Base-by-base conservation (phyloP, 2,888 invertebrate genomes). In the Clanis bilineata region DNA sequence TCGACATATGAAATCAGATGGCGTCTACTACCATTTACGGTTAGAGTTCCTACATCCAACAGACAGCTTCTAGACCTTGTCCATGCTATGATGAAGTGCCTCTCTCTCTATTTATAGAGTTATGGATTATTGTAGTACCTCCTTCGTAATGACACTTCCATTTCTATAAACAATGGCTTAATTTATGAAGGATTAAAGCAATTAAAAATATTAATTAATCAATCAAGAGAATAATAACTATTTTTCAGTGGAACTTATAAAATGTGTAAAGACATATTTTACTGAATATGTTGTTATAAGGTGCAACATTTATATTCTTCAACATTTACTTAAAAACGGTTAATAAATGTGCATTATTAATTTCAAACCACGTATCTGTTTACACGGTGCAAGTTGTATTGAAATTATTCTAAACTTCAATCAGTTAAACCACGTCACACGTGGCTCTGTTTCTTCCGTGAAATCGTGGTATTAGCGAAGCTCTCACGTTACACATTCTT, bases 31-130 rank as follows among this genome's bases (percentile, higher is more conserved):
- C 63, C 64, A 66, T 68, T 65, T 61, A 68, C 66, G 69, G 68
- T 58, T 22, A 44, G 9, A 9, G 58, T 62, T 63, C 59, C 63
- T 68, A 59, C 62, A 62, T 57, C 54, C 32, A 61, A 66, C 59
- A 62, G 65, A 62, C 57, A 65, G 60, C 70, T 67, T 64, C 66
- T 74, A 76, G 80, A 76, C 82, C 83, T 82, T 82, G 79, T 60
- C 60, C 69, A 64, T 64, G 58, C 71, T 71, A 72, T 73, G 76
- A 80, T 79, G 78, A 70, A 74, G 80, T 73, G 74, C 82, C 82
- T 79, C 77, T 81, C 82, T 79, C 78, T 80, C 77, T 85, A 79
- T 82, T 76, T 79, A 83, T 81, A 81, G 74, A 70, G 58, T 54
- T 2, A 47, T 39, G 25, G 18, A 47, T 58, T 58, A 15, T 15